These are phyloP conservation scores for Antidorcas marsupialis DNA, from an alignment of 2,113 vertebrate species.

Conservation along the genomic window DNA sequence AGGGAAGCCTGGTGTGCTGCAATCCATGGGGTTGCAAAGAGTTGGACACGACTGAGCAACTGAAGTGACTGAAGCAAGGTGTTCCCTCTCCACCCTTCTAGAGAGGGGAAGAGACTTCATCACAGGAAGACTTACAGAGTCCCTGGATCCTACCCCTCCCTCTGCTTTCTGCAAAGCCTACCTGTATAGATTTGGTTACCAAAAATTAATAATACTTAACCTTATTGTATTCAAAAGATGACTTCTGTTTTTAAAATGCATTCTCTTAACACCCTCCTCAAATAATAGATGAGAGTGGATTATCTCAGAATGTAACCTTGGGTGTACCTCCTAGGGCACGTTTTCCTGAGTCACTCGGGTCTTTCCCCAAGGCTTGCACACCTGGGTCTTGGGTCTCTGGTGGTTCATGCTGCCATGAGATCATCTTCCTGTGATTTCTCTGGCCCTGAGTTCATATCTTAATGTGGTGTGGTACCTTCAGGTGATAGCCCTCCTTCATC, in stretches of 20 bases:
- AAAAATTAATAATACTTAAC: neutral
- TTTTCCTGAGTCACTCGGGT: neutral
- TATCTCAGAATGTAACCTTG: neutral
- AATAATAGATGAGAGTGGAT: neutral
- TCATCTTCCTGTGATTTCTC: neutral
- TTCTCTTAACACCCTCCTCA: neutral
- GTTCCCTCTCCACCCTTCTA: neutral
- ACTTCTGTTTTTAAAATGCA: neutral
- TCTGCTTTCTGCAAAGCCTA: neutral
- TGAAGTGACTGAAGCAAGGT: neutral
- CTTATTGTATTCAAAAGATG: neutral
- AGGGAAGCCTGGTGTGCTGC: neutral
- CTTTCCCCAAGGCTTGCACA: neutral
- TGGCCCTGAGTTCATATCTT: neutral
- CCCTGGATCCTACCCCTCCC: neutral
- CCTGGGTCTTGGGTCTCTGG: neutral
- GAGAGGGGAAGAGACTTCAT: neutral
- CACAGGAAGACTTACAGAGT: neutral
- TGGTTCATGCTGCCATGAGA: neutral
- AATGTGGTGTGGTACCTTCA: neutral
- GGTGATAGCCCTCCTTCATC: neutral
- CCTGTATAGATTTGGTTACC: neutral
- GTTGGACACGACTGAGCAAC: rapidly evolving
- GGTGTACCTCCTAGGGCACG: neutral
- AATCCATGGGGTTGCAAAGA: neutral